Conservation (phyloP, 2,113 vertebrate species). For the Notothenia rossii region DNA sequence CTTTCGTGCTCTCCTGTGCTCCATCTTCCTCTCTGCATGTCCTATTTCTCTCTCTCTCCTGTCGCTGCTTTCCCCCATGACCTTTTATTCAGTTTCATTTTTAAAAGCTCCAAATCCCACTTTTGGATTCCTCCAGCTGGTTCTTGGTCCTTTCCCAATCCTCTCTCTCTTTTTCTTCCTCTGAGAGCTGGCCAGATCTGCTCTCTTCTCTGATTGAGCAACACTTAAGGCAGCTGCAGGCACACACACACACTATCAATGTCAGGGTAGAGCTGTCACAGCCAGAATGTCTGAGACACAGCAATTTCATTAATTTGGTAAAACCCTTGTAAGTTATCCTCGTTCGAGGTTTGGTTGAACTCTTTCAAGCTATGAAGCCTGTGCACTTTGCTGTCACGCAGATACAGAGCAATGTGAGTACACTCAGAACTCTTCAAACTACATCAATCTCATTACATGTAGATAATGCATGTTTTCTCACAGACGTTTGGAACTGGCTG, state of each 20-base stretch:
- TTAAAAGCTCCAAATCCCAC: conserved; percentile 32
- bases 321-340: conserved; percentile 38
- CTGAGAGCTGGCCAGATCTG: conserved; percentile 26
- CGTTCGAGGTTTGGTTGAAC: conserved; percentile 22
- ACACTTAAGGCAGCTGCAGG: conserved; percentile 44
- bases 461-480: neutral
- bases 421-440: neutral
- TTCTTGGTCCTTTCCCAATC: conserved; percentile 26
- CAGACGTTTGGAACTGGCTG: conserved; percentile 24
- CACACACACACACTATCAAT: conserved; percentile 1
- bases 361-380: conserved; percentile 1
- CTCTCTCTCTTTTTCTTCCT: conserved; percentile 30
- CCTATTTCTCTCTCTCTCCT: conserved; percentile 19
- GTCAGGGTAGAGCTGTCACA: conserved; percentile 20
- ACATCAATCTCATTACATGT: neutral
- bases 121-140: conserved; percentile 30
- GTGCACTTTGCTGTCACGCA: neutral
- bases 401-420: neutral
- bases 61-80: conserved; percentile 5
- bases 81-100: conserved; percentile 28
- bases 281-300: conserved; percentile 4
- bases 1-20: conserved; percentile 24
- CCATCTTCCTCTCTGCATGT: conserved; percentile 19
- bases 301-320: conserved; percentile 44
- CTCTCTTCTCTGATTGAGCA: conserved; percentile 50